Percentiles rank a stretch among this genome's conserved stretches.
Evolutionary conservation across 2,888 invertebrate genomes (phyloP).

Genomic region (Melanostoma scalare): DNA sequence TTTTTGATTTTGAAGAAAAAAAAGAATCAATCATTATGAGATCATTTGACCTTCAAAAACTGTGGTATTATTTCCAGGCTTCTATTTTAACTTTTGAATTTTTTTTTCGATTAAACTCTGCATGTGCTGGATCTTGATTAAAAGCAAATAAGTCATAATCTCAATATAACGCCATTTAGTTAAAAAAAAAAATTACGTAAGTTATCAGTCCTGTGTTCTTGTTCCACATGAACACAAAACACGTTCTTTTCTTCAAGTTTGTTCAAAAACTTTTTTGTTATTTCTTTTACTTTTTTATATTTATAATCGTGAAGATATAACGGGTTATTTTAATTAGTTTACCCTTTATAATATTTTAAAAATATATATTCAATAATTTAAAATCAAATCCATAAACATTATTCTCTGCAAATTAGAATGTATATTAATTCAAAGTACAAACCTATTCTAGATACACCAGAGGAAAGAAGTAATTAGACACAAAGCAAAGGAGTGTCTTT

Average conservation of each 20-base stretch:
- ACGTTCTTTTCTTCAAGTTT: conserved; percentile 45
- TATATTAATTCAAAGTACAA: conserved; percentile 44
- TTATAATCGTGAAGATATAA: conserved; percentile 16
- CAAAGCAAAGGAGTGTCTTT: conserved; percentile 1
- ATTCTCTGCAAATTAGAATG: conserved; percentile 33
- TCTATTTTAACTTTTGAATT: no score
- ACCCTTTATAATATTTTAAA: conserved; percentile 52
- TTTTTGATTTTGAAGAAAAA: no score
- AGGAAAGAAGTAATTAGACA: background rate
- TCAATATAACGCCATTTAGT: no score
- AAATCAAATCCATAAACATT: conserved; percentile 54
- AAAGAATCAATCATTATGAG: no score
- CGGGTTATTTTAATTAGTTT: conserved; percentile 61
- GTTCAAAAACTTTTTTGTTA: conserved; percentile 34
- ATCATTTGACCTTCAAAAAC: no score
- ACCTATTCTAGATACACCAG: background rate
- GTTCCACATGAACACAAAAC: conserved; percentile 25
- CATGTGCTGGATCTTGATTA: no score
- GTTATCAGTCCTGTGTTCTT: background rate
- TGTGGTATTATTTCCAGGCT: no score
- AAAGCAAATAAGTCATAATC: no score
- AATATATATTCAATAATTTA: conserved; percentile 53
- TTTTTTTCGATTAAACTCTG: no score
- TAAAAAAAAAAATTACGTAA: no score
- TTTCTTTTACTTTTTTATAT: conserved; percentile 2